Base-by-base conservation (phyloP, 2,888 invertebrate species). In the Iphiclides podalirius region DNA sequence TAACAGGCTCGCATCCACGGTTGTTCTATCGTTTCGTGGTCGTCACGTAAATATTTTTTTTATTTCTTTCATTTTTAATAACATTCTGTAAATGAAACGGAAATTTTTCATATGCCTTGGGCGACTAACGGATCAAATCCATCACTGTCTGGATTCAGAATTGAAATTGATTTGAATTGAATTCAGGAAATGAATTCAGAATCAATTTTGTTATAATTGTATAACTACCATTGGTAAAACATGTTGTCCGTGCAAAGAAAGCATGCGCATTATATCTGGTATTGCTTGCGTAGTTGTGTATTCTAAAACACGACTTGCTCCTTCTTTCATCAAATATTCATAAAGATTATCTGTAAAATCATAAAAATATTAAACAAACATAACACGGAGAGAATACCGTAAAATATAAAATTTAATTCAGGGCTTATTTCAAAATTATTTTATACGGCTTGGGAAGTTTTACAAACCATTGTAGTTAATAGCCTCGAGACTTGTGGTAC, bases 401-500 rank as follows among this genome's bases (percentile, higher is more conserved):
- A 3, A 20, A 20, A 4, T 4, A 20, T 20, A 20, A 20, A 20
- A 20, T n/a, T n/a, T n/a, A n/a, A n/a, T n/a, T n/a, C n/a, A n/a
- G n/a, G n/a, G n/a, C n/a, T n/a, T n/a, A n/a, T n/a, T n/a, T n/a
- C n/a, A n/a, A n/a, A n/a, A n/a, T n/a, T n/a, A n/a, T n/a, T n/a
- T n/a, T n/a, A n/a, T n/a, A 20, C 20, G 6, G 6, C 6, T 20
- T 20, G 9, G 28, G 2, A 28, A 20, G 6, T 16, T 31, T 31
- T 42, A 64, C 76, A 59, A 63, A 90, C 91, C 85, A 62, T 89
- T 79, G 58, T 90, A 80, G 57, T 92, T 90, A 35, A 92, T 84
- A 17, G 91, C 91, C 69, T 93, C 93, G 57, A 93, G 91, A 61
- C 91, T 91, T n/a, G 92, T 90, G 42, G 93, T 90, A 14, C 94